These are phyloP conservation scores for Cotesia vestalis DNA, from an alignment of 1,140 invertebrate genomes.

Conservation along the genomic window DNA sequence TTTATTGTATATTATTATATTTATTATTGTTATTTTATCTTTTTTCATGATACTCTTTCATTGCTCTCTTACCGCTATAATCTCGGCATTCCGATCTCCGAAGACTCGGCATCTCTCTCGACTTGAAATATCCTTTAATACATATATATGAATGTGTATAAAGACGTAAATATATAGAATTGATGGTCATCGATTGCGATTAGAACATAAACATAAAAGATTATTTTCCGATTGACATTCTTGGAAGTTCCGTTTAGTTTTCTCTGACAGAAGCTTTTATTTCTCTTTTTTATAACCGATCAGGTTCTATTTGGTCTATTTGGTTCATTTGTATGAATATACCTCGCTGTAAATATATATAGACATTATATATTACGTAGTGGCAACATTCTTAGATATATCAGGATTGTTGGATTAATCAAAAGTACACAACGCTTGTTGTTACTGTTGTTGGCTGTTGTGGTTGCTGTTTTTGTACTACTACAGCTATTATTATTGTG, in stretches of 20 bases:
- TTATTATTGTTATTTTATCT: slow-evolving; percentile 20
- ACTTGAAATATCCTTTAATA: slow-evolving; percentile 27
- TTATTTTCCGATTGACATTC: slow-evolving; percentile 33
- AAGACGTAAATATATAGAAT: slow-evolving; percentile 4
- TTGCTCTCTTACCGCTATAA: slow-evolving; percentile 24
- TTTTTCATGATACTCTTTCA: slow-evolving; percentile 22
- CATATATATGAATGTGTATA: slow-evolving; percentile 12
- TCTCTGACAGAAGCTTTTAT: background rate
- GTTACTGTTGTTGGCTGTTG: slow-evolving; percentile 15
- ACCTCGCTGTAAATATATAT: too few relatives aligned
- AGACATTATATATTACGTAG: too few relatives aligned
- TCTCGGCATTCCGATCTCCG: slow-evolving; percentile 34
- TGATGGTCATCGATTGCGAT: background rate
- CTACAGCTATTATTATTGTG: background rate
- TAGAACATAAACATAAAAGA: background rate
- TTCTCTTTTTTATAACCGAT: background rate
- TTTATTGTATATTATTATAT: slow-evolving; percentile 10
- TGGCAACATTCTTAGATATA: too few relatives aligned
- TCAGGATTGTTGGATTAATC: too few relatives aligned
- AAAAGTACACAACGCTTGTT: background rate
- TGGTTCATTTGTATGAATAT: too few relatives aligned
- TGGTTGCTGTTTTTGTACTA: too few relatives aligned
- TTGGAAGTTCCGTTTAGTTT: slow-evolving; percentile 8
- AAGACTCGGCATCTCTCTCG: slow-evolving; percentile 34
- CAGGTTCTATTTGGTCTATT: slow-evolving; percentile 8